A percentile compares a stretch with the other conserved stretches of the same genome.
Conservation (phyloP, 1,140 invertebrate species). For the Tetramorium simillimum region DNA sequence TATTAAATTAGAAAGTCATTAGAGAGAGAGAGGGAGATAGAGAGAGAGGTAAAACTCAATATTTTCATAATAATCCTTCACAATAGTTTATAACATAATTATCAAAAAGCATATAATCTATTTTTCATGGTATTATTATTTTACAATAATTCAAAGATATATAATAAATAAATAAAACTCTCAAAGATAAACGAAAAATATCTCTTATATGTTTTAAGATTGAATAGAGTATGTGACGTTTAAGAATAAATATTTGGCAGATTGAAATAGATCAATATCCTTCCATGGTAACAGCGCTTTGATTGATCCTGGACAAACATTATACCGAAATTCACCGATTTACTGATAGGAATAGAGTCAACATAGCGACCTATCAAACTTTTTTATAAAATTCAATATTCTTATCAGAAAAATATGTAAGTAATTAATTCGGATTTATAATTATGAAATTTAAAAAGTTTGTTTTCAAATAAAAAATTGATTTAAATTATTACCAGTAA, state of each 20-base stretch:
- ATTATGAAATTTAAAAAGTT: background rate
- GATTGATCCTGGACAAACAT: slow-evolving; percentile 29
- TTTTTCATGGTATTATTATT: background rate
- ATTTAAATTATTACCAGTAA: background rate
- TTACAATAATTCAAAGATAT: background rate
- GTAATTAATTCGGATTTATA: background rate
- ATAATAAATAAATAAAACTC: background rate
- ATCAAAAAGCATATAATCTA: background rate
- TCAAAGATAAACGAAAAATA: background rate
- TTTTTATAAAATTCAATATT: background rate
- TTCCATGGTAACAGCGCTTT: background rate
- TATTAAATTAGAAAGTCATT: background rate
- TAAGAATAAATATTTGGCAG: background rate
- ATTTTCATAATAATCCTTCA: background rate
- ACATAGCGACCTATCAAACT: background rate
- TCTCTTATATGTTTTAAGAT: background rate
- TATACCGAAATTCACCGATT: slow-evolving; percentile 1
- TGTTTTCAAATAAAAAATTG: background rate
- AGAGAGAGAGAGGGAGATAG: no score
- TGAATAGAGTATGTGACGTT: background rate
- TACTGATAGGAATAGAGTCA: background rate
- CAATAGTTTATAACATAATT: background rate
- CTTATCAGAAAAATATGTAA: background rate
- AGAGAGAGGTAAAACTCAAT: background rate
- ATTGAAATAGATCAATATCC: background rate